These are phyloP conservation scores for Corvus hawaiiensis DNA, from an alignment of 2,113 vertebrate genomes.

Conservation along the genomic window DNA sequence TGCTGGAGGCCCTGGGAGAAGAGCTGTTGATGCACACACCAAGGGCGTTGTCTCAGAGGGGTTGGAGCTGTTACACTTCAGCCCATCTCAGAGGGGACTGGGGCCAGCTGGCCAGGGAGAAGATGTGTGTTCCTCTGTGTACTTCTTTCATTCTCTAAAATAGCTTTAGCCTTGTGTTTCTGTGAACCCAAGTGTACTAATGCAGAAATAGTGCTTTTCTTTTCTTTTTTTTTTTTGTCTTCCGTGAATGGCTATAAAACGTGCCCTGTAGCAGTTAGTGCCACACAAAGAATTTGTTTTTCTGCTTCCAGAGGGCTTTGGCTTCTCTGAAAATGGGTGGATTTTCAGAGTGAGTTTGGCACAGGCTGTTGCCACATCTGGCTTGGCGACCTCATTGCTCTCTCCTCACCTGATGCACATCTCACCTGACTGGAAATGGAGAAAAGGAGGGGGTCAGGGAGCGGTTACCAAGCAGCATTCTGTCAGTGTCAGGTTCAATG, in stretches of 20 bases:
- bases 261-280: neutral
- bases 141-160: neutral
- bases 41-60: neutral
- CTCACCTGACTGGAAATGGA: constrained; percentile 41
- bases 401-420: neutral
- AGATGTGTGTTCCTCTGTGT: neutral
- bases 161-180: constrained; percentile 14
- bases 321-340: neutral
- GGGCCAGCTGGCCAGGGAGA: constrained; percentile 1
- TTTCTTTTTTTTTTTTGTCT: neutral
- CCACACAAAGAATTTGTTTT: constrained; percentile 26
- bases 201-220: neutral
- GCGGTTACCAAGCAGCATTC: constrained; percentile 45
- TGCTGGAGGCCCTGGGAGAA: neutral
- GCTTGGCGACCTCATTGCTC: neutral
- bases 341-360: constrained; percentile 1
- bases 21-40: neutral
- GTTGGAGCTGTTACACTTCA: neutral
- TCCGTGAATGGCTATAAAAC: neutral
- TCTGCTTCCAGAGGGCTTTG: neutral
- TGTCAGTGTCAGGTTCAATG: constrained; percentile 37
- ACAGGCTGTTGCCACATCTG: neutral
- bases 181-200: neutral
- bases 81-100: neutral
- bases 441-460: neutral